These are phyloP conservation scores for Drosophila repleta DNA, from an alignment of 1,140 invertebrate genomes.

Conservation along the genomic window DNA sequence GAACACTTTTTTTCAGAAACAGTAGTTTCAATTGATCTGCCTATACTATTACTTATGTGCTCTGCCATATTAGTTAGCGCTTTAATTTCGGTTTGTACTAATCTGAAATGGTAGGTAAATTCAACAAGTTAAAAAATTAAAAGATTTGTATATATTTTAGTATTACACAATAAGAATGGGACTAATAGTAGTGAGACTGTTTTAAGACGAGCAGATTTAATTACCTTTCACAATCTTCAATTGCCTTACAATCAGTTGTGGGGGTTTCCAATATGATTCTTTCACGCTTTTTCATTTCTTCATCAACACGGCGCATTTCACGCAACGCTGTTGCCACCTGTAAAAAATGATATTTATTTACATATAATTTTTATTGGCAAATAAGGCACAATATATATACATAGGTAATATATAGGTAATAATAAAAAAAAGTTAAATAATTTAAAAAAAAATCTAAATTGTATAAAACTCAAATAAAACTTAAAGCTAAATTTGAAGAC, in stretches of 20 bases:
- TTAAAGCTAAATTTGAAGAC: too few species aligned
- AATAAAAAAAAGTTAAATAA: too few species aligned
- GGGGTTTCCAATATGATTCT: slow-evolving; percentile 67
- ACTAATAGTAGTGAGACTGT: too few species aligned
- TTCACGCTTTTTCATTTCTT: slow-evolving; percentile 89
- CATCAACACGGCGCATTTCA: slow-evolving; percentile 96
- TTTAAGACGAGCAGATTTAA: not conserved
- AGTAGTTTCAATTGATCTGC: slow-evolving; percentile 12
- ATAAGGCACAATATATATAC: too few species aligned
- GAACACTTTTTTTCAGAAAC: slow-evolving; percentile 7
- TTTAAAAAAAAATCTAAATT: too few species aligned
- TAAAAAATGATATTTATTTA: too few species aligned
- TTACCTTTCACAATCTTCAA: slow-evolving; percentile 85
- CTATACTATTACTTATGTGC: slow-evolving; percentile 88
- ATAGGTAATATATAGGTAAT: too few species aligned
- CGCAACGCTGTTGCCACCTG: slow-evolving; percentile 91
- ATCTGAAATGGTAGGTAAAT: slow-evolving; percentile 85
- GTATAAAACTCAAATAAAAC: too few species aligned
- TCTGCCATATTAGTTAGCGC: slow-evolving; percentile 91
- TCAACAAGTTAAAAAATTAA: too few species aligned
- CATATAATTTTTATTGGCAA: too few species aligned
- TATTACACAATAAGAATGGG: too few species aligned
- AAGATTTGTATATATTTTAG: too few species aligned
- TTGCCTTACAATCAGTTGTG: slow-evolving; percentile 82
- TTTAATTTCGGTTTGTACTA: slow-evolving; percentile 90